Evolutionary conservation across 2,113 vertebrate species (phyloP).

Genomic region (Dipodomys merriami): DNA sequence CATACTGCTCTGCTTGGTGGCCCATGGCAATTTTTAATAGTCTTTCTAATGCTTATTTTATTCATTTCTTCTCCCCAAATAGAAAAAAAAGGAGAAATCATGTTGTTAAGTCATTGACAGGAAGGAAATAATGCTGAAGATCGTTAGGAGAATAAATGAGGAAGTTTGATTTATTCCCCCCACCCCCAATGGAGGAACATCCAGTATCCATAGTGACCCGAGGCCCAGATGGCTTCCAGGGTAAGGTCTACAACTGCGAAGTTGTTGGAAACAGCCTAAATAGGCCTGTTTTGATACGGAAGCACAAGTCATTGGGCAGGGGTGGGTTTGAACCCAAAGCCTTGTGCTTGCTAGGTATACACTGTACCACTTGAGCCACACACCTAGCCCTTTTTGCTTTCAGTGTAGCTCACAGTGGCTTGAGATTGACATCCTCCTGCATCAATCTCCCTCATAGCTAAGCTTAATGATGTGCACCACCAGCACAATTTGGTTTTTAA

Average conservation of each 20-base stretch:
- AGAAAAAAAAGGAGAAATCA: neutral
- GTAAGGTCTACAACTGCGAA: fast-evolving
- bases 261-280: neutral
- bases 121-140: neutral
- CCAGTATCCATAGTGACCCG: neutral
- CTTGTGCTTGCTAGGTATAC: too few species aligned
- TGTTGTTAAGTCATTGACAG: constrained; percentile 6
- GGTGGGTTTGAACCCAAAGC: too few species aligned
- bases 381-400: too few species aligned
- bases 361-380: too few species aligned
- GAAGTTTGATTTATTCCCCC: fast-evolving
- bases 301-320: too few species aligned
- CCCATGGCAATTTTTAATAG: constrained; percentile 12
- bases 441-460: too few species aligned
- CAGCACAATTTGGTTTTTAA: neutral
- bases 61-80: neutral
- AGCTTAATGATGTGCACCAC: too few species aligned
- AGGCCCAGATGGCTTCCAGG: neutral
- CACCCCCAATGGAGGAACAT: neutral
- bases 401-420: too few species aligned
- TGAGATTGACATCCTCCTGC: too few species aligned
- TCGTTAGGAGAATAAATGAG: neutral
- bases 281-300: neutral
- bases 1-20: constrained; percentile 46
- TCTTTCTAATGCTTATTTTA: constrained; percentile 44